Evolutionary conservation across 2,797 vertebrate species (phyloP).

Genomic region (Tinamus major): DNA sequence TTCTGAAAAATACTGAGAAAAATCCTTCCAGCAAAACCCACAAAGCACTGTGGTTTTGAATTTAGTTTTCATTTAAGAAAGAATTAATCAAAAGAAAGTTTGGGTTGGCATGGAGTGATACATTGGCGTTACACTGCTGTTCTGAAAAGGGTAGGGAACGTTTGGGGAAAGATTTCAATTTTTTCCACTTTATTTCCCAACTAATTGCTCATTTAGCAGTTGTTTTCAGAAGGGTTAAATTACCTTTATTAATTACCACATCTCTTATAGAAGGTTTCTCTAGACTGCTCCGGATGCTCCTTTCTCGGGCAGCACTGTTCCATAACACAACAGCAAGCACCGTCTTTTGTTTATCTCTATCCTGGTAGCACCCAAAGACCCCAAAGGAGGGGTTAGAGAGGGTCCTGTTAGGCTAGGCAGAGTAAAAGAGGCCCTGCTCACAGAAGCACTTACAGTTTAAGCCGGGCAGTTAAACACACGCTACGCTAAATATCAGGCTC

Average conservation of each 20-base stretch:
- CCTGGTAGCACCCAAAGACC: background rate
- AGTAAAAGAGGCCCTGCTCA: background rate
- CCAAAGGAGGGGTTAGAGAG: background rate
- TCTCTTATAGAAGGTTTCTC: background rate
- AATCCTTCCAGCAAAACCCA: slow-evolving; percentile 5
- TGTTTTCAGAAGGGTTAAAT: slow-evolving; percentile 7
- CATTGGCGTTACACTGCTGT: background rate
- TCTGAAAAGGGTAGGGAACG: slow-evolving; percentile 1
- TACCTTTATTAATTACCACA: background rate
- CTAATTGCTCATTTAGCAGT: slow-evolving; percentile 6
- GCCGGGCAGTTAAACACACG: background rate
- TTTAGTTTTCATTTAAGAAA: background rate
- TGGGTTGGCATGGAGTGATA: background rate
- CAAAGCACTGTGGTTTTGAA: background rate
- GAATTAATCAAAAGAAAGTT: slow-evolving; percentile 41
- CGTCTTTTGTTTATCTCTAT: background rate
- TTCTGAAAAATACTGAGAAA: slow-evolving; percentile 25
- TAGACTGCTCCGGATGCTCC: background rate
- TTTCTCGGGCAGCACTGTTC: background rate
- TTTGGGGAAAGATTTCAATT: background rate
- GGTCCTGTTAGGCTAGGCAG: background rate
- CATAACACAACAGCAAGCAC: background rate
- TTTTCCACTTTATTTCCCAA: slow-evolving; percentile 25
- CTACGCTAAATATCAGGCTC: background rate
- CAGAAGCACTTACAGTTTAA: background rate